Base-by-base conservation (phyloP, 2,888 invertebrate species). In the Oeneis ivallda region DNA sequence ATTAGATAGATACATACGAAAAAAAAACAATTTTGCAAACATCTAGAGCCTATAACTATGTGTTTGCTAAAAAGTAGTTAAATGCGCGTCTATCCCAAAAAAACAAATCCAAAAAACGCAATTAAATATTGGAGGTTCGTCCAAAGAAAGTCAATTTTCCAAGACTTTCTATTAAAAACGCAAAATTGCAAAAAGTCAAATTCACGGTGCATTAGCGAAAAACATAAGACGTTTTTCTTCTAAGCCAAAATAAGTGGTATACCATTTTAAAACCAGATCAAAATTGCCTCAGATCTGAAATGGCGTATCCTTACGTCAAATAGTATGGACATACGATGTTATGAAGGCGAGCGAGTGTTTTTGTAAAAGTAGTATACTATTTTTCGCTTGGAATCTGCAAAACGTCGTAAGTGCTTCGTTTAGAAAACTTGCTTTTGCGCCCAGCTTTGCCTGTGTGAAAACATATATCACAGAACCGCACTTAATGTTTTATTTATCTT, bases 351-450 rank as follows among this genome's bases (percentile, higher is more conserved):
- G 9, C 13, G 9, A 1, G 54, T 62, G 68, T 71, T 32, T 60
- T 56, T 64, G 75, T 78, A 84, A 85, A 87, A 86, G 86, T 87
- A 78, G 87, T 86, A 86, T 86, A 86, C 86, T 74, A 87, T 87
- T 83, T 86, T 72, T 65, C 67, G 43, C 5, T 32, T 5, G 13
- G 13, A 67, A 73, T 43, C 41, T 56, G 34, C 32, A 67, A 79
- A 86, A 84, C 0, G 81, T 19, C 75, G 65, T 80, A 84, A 66
- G 78, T 79, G 13, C 19, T 49, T 10, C 1, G 13, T 2, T 56
- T 39, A 15, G 9, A n/a, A 17, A 15, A 41, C 56, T 2, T 3
- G 8, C 4, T 7, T 2, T 3, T 0, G 7, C 19, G 13, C 41
- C n/a, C 41, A 2, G 5, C 39, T 56, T 56, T 56, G 19, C 41